Base-by-base conservation (phyloP, 1,140 invertebrate genomes). In the Euborellia annulipes region DNA sequence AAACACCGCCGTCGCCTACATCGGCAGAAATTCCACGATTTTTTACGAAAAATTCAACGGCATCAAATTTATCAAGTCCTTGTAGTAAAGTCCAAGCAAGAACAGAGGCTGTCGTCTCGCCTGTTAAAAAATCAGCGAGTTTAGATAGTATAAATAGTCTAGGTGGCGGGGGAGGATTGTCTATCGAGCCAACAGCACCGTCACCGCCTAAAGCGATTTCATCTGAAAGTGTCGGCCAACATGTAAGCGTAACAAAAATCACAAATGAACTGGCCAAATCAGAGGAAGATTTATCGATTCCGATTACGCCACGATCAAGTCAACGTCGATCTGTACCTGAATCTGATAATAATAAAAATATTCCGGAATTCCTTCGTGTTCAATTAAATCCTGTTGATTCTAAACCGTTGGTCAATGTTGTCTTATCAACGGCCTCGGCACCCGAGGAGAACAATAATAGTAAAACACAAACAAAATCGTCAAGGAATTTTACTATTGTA, bases 341-440 rank as follows among this genome's bases (percentile, higher is more conserved):
- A 14, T 39, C 46, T 9, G 17, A 36, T 36, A 30, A 22, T 11
- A 20, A 59, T 21, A 30, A 22, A 7, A 20, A 59, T 21, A 66
- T 78, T n/a, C 77, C 77, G 2, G 78, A 81, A 60, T 80, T 80
- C 55, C 62, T 81, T 51, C 72, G 78, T 51, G 75, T 79, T 40
- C 76, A 79, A 55, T 54, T 81, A 39, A 78, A 80, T 48, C 74
- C 69, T 52, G 75, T 81, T 32, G 76, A 80, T 51, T 42, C 47
- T 1, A 74, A 73, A 54, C 68, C 70, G 3, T 50, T 63, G 4
- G 68, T 67, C 41, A 74, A 76, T 56, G 63, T 78, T 32, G 72
- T 77, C 40, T 59, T 76, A 45, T 69, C 73, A 16, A 74, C 71
- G 23, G 4, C 23, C 4, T 27, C 23, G 4, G 23, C 11, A 4